phyloP scores from a whole-genome alignment of 2,113 vertebrate species.

The Catharus minimus region DNA sequence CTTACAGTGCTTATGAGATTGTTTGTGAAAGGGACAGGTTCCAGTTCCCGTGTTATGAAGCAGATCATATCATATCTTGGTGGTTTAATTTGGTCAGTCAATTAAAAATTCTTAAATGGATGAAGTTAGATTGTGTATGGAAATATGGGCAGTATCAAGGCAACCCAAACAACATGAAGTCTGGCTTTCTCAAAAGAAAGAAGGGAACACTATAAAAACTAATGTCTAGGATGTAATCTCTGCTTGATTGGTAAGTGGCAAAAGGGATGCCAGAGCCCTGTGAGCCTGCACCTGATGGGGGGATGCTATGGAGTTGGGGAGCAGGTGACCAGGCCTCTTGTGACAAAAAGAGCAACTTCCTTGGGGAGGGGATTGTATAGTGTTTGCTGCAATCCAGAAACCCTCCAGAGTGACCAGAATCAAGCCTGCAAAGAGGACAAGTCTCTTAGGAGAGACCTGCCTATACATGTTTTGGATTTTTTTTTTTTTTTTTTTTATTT shows the following conservation, averaged over 20 bases:
- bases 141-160: neutral
- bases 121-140: neutral
- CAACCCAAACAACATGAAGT: neutral
- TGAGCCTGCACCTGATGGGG: neutral
- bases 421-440: neutral
- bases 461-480: neutral
- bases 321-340: neutral
- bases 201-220: neutral
- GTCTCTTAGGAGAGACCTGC: neutral
- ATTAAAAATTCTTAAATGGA: neutral
- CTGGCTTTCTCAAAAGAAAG: neutral
- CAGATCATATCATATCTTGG: neutral
- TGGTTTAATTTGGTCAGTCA: neutral
- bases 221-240: neutral
- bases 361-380: neutral
- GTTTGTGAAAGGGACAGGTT: neutral
- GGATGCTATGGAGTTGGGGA: neutral
- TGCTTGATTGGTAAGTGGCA: neutral
- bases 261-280: neutral
- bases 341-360: neutral
- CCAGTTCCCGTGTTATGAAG: neutral
- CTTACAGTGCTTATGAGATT: neutral
- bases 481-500: neutral
- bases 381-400: neutral
- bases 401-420: neutral